Conservation (phyloP, 1,140 invertebrate genomes). For the Oncopeltus fasciatus region DNA sequence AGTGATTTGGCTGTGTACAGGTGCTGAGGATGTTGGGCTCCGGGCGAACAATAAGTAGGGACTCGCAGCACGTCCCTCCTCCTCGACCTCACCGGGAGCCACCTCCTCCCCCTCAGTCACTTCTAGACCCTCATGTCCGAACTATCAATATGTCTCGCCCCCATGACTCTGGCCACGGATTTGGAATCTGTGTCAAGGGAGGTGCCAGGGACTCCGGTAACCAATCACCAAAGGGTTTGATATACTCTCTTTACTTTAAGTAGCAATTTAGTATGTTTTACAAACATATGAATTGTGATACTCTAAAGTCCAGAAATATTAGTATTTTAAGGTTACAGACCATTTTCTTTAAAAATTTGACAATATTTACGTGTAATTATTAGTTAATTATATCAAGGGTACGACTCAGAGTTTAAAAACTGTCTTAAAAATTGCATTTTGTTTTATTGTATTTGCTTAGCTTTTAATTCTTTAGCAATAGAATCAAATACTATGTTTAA, state of each 20-base stretch:
- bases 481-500: too few species aligned
- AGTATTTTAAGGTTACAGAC: too few species aligned
- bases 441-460: too few species aligned
- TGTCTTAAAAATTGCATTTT: too few species aligned
- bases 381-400: too few species aligned
- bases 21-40: slow-evolving; percentile 26
- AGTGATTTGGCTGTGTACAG: neutral
- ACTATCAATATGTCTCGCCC: slow-evolving; percentile 67
- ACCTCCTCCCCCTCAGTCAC: slow-evolving; percentile 38
- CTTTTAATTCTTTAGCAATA: too few species aligned
- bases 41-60: slow-evolving; percentile 26
- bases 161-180: slow-evolving; percentile 52
- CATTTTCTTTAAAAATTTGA: too few species aligned
- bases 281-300: too few species aligned
- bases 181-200: slow-evolving; percentile 77
- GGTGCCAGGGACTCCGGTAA: slow-evolving; percentile 64
- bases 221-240: slow-evolving; percentile 6
- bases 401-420: too few species aligned
- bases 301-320: too few species aligned
- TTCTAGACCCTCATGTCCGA: slow-evolving; percentile 39
- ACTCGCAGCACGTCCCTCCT: slow-evolving; percentile 27
- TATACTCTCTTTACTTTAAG: neutral
- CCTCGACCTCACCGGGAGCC: slow-evolving; percentile 26
- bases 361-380: too few species aligned
- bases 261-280: too few species aligned